phyloP scores from a whole-genome alignment of 2,888 invertebrate genomes.

The Chydorus sphaericus region DNA sequence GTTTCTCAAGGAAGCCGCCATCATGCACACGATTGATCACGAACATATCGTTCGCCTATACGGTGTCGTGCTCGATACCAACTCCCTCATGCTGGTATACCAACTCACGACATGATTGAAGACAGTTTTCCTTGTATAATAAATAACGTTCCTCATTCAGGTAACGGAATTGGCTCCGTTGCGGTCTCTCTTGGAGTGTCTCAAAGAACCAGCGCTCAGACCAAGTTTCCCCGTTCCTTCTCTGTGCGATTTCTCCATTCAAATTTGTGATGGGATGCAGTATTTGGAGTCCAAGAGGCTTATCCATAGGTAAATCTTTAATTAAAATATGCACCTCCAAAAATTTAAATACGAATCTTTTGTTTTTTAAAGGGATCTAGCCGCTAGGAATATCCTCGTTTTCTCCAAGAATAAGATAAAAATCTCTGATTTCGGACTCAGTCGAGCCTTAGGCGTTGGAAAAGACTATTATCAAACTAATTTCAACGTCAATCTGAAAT shows the following conservation, averaged over 20 bases:
- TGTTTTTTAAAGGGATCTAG: constrained; percentile 61
- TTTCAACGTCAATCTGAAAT: constrained; percentile 88
- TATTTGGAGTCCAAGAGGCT: constrained; percentile 90
- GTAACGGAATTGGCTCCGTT: constrained; percentile 92
- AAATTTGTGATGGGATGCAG: constrained; percentile 95
- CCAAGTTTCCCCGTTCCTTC: constrained; percentile 83
- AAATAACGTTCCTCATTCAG: constrained; percentile 29
- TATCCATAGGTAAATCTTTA: constrained; percentile 85
- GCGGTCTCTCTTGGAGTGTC: constrained; percentile 83
- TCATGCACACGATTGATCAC: constrained; percentile 96
- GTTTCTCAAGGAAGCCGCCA: constrained; percentile 93
- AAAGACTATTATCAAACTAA: constrained; percentile 99
- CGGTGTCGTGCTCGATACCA: constrained; percentile 88
- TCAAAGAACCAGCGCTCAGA: constrained; percentile 79
- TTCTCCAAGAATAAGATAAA: constrained; percentile 93
- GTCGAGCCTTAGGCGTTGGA: constrained; percentile 86
- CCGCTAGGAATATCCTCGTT: constrained; percentile 92
- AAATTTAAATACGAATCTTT: background rate
- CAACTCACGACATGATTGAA: background rate
- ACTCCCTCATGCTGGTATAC: constrained; percentile 51
- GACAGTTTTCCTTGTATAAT: background rate
- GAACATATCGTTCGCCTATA: constrained; percentile 93
- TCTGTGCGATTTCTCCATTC: constrained; percentile 86
- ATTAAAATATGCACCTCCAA: background rate
- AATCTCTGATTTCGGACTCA: constrained; percentile 94